Percentiles rank a stretch among this genome's conserved stretches.
Evolutionary conservation across 2,888 invertebrate genomes (phyloP).

Genomic region (Alentia gelatinosa): DNA sequence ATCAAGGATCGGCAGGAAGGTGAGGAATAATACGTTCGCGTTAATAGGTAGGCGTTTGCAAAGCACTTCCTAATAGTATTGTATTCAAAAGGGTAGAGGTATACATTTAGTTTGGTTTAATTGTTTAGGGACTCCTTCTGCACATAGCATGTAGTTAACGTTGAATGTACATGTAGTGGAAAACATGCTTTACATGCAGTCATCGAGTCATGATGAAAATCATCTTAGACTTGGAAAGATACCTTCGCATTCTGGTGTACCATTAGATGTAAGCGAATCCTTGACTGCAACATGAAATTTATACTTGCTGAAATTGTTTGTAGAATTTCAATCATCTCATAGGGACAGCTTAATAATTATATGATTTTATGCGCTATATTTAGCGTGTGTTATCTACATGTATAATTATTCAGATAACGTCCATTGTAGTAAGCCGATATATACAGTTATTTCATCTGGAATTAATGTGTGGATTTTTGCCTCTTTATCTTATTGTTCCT

Average conservation of each 20-base stretch:
- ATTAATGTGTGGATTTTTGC: too few relatives aligned
- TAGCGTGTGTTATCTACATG: too few relatives aligned
- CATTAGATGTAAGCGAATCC: slow-evolving; percentile 22
- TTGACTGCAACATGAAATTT: slow-evolving; percentile 41
- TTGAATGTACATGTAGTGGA: not conserved
- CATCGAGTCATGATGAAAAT: not conserved
- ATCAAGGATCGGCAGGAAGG: not conserved
- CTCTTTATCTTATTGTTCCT: too few relatives aligned
- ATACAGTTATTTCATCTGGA: too few relatives aligned
- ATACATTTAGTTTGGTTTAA: too few relatives aligned
- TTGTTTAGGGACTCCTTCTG: not conserved
- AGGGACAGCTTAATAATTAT: too few relatives aligned
- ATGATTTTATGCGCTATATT: too few relatives aligned
- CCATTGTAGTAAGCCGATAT: too few relatives aligned
- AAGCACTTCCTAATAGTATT: not conserved
- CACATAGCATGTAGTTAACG: not conserved
- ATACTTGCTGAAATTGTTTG: not conserved
- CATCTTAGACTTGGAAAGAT: slow-evolving; percentile 30
- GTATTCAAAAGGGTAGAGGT: not conserved
- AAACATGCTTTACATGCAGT: slow-evolving; percentile 27
- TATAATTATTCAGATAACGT: too few relatives aligned
- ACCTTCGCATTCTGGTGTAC: slow-evolving; percentile 5
- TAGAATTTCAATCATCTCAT: too few relatives aligned
- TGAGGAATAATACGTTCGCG: not conserved
- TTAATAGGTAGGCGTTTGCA: not conserved